Evolutionary conservation across 2,888 invertebrate genomes (phyloP).

Genomic region (Lochmaea crataegi): DNA sequence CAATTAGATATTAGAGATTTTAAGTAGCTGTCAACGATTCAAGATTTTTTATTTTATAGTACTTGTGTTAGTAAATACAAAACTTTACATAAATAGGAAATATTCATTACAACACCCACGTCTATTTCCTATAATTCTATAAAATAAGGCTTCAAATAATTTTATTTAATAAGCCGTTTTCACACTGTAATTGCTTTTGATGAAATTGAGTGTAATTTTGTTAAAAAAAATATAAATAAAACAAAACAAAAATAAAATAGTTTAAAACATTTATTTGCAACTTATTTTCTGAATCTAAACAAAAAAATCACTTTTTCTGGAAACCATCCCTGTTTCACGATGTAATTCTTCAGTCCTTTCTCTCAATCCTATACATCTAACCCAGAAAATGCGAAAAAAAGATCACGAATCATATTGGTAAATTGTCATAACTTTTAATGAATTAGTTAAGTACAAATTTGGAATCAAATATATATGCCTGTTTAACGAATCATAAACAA

Average conservation of each 20-base stretch:
- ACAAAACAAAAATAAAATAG: conserved; percentile 22
- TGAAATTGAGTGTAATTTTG: too few species aligned
- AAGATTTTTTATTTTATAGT: too few species aligned
- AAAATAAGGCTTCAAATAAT: too few species aligned
- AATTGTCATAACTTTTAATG: conserved; percentile 3
- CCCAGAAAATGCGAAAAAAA: conserved; percentile 33
- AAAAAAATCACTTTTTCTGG: conserved; percentile 33
- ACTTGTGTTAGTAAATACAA: too few species aligned
- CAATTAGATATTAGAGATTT: too few species aligned
- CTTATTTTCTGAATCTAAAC: conserved; percentile 28
- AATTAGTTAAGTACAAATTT: conserved; percentile 30
- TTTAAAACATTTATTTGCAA: conserved; percentile 32
- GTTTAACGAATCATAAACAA: background rate
- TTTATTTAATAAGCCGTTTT: too few species aligned
- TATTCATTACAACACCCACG: too few species aligned
- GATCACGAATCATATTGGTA: conserved; percentile 11
- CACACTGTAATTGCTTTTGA: too few species aligned
- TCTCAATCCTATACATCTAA: conserved; percentile 42
- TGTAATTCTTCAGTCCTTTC: conserved; percentile 53
- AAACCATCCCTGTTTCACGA: conserved; percentile 50
- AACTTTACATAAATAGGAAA: too few species aligned
- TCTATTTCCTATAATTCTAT: too few species aligned
- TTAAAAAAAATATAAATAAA: conserved; percentile 10
- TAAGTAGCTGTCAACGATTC: too few species aligned
- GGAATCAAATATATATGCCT: conserved; percentile 9